Percentiles rank a stretch among this genome's conserved stretches.
phyloP scores from a whole-genome alignment of 2,113 vertebrate species.

The Anser brachyrhynchus region DNA sequence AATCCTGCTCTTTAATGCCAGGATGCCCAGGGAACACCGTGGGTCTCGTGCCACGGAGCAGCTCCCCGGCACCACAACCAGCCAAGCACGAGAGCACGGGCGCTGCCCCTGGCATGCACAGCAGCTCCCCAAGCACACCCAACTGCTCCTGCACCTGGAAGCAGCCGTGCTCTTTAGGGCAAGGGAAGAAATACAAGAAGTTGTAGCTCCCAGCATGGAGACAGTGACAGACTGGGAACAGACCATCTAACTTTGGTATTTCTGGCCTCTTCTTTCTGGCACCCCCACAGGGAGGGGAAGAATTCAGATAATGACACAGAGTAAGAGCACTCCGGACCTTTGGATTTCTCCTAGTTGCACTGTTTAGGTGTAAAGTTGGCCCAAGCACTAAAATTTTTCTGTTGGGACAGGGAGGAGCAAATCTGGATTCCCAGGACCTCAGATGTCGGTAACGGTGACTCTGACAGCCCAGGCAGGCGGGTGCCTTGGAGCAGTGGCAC shows the following conservation, averaged over 20 bases:
- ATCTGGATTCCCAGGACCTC: too few species aligned
- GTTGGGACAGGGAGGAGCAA: background rate
- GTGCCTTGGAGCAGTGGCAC: background rate
- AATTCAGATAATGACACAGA: background rate
- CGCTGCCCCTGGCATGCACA: background rate
- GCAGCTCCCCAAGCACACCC: background rate
- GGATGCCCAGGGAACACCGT: background rate
- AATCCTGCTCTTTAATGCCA: background rate
- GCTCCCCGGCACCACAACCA: background rate
- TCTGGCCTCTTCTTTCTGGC: background rate
- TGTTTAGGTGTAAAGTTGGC: rapidly evolving
- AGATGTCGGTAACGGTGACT: background rate
- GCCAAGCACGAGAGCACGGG: background rate
- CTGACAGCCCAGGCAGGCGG: background rate
- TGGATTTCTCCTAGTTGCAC: background rate
- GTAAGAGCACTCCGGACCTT: rapidly evolving
- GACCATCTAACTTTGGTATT: background rate
- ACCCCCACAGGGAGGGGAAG: background rate
- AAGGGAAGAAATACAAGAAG: background rate
- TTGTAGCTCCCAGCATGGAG: background rate
- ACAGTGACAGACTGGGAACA: background rate
- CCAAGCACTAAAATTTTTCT: background rate
- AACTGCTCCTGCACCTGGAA: background rate
- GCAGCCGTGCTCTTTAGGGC: background rate
- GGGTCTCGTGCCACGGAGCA: background rate